A percentile compares a stretch with the other conserved stretches of the same genome.
These are phyloP conservation scores for Triplophysa yarkandensis DNA, from an alignment of 2,797 vertebrate genomes.

Conservation along the genomic window DNA sequence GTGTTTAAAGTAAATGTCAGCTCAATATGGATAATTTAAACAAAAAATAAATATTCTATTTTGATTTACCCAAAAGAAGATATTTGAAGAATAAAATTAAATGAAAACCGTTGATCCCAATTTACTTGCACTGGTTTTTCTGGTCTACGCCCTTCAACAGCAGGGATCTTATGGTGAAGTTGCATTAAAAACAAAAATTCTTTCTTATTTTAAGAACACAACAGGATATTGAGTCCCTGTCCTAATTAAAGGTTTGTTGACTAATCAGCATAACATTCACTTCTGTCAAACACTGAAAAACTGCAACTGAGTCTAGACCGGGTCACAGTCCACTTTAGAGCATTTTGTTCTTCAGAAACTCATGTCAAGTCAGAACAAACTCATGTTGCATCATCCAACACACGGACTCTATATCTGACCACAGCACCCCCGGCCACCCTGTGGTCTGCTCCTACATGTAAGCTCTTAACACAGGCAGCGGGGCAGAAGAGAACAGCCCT, in stretches of 20 bases:
- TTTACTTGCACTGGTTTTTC: too few species aligned
- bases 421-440: neutral
- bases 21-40: too few species aligned
- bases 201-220: neutral
- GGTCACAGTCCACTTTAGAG: neutral
- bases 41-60: too few species aligned
- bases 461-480: conserved; percentile 35
- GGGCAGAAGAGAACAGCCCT: conserved; percentile 35
- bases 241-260: neutral
- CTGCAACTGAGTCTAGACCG: neutral
- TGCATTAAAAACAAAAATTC: neutral
- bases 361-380: neutral
- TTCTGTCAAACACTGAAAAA: neutral
- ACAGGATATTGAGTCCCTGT: neutral
- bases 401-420: neutral
- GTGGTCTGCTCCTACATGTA: conserved; percentile 39
- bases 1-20: too few species aligned
- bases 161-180: too few species aligned
- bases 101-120: too few species aligned
- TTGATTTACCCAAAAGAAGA: too few species aligned
- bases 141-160: too few species aligned
- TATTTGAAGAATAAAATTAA: too few species aligned
- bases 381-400: neutral
- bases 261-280: neutral
- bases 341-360: neutral